A percentile compares a stretch with the other conserved stretches of the same genome.
phyloP scores from a whole-genome alignment of 2,888 invertebrate species.

The Philereme transversata region DNA sequence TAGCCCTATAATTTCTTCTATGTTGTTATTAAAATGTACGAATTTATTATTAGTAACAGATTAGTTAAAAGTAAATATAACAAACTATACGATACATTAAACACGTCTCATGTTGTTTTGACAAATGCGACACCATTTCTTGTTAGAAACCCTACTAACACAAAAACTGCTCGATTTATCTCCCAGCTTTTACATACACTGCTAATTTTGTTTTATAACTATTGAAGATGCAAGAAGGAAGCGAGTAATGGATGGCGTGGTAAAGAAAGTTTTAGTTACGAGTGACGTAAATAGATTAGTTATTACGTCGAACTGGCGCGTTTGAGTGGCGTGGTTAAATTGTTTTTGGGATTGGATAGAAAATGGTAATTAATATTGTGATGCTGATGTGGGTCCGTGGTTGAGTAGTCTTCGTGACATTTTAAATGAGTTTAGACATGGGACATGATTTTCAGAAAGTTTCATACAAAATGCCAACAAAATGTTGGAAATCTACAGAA shows the following conservation, averaged over 20 bases:
- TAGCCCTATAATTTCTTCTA: too few relatives aligned
- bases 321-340: slow-evolving; percentile 34
- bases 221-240: background rate
- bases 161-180: slow-evolving; percentile 18
- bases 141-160: slow-evolving; percentile 19
- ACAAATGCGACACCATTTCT: slow-evolving; percentile 28
- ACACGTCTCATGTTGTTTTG: slow-evolving; percentile 26
- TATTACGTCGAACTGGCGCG: slow-evolving; percentile 22
- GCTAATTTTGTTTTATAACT: slow-evolving; percentile 12
- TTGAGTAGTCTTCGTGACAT: slow-evolving; percentile 8
- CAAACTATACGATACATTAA: slow-evolving; percentile 23
- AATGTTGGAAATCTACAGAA: too few relatives aligned
- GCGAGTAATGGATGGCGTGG: slow-evolving; percentile 14
- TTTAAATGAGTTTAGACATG: background rate
- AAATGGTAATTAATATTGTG: slow-evolving; percentile 32
- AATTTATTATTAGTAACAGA: slow-evolving; percentile 8
- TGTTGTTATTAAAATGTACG: too few relatives aligned
- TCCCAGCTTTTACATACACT: slow-evolving; percentile 10
- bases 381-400: slow-evolving; percentile 22
- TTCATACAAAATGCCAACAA: background rate
- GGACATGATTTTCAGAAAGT: too few relatives aligned
- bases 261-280: slow-evolving; percentile 5
- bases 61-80: slow-evolving; percentile 6
- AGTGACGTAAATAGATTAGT: slow-evolving; percentile 30
- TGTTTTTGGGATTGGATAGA: slow-evolving; percentile 30